phyloP scores from a whole-genome alignment of 2,888 invertebrate genomes.

The Globia sparganii region DNA sequence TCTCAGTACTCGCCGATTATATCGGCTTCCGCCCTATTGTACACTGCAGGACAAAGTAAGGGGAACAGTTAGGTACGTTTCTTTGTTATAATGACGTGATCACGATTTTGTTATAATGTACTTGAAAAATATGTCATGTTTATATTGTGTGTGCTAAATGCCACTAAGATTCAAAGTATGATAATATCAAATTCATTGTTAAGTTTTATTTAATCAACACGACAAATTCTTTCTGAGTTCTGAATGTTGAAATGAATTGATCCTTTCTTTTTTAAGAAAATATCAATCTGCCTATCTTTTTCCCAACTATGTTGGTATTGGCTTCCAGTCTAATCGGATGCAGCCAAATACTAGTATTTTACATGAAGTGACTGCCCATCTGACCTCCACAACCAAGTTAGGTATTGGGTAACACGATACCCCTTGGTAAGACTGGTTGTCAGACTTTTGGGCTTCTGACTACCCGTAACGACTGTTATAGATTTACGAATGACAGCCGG shows the following conservation, averaged over 20 bases:
- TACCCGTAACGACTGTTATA: not conserved
- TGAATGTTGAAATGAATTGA: not conserved
- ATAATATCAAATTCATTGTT: not conserved
- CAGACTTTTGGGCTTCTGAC: not conserved
- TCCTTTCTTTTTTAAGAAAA: too few species aligned
- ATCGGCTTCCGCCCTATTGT: conserved; percentile 59
- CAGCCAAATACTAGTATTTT: too few species aligned
- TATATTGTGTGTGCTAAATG: not conserved
- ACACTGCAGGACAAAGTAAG: conserved; percentile 49
- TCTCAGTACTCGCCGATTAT: conserved; percentile 65
- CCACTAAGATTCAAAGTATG: not conserved
- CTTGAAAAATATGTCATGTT: not conserved
- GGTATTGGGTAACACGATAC: not conserved
- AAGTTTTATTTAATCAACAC: not conserved
- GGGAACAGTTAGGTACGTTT: not conserved
- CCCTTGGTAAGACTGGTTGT: not conserved
- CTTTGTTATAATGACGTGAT: conserved; percentile 13
- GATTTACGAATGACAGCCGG: too few species aligned
- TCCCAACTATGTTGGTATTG: too few species aligned
- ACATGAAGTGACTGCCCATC: not conserved
- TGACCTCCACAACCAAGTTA: not conserved
- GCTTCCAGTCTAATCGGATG: too few species aligned
- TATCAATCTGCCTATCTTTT: not conserved
- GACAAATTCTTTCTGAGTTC: not conserved
- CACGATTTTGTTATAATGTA: conserved; percentile 26